phyloP scores from a whole-genome alignment of 2,113 vertebrate genomes.

The Anolis sagrei region DNA sequence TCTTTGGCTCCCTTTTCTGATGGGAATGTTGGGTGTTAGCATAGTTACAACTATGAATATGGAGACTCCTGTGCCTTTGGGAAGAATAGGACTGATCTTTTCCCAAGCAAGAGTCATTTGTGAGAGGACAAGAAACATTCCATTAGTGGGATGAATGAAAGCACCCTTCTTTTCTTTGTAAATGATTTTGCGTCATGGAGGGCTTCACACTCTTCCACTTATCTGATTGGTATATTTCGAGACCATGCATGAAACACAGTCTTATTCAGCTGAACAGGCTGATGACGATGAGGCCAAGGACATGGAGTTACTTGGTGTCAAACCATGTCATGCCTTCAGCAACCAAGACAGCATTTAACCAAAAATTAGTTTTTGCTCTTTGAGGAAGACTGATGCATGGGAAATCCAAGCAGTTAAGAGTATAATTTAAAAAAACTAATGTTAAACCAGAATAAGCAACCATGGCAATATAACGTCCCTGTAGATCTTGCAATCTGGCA shows the following conservation, averaged over 20 bases:
- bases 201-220: slow-evolving; percentile 61
- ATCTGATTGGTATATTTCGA: slow-evolving; percentile 68
- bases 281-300: no score
- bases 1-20: slow-evolving; percentile 10
- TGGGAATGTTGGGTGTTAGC: slow-evolving; percentile 2
- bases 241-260: slow-evolving; percentile 69
- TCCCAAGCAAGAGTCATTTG: slow-evolving; percentile 45
- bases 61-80: slow-evolving; percentile 42
- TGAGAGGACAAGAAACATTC: slow-evolving; percentile 54
- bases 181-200: slow-evolving; percentile 57
- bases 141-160: slow-evolving; percentile 43
- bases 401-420: slow-evolving; percentile 39
- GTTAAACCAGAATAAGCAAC: no score
- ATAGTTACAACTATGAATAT: slow-evolving; percentile 30
- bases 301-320: background rate
- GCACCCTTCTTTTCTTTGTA: slow-evolving; percentile 53
- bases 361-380: slow-evolving; percentile 55
- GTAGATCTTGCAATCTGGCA: no score
- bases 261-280: slow-evolving; percentile 45
- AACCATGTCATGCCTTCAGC: slow-evolving; percentile 28
- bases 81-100: slow-evolving; percentile 37
- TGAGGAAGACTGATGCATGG: slow-evolving; percentile 36
- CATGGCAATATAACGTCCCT: no score
- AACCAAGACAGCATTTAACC: slow-evolving; percentile 24
- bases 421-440: background rate